Percentiles rank a stretch among this genome's conserved stretches.
These are phyloP conservation scores for Pogonus chalceus DNA, from an alignment of 1,140 invertebrate species.

Conservation along the genomic window DNA sequence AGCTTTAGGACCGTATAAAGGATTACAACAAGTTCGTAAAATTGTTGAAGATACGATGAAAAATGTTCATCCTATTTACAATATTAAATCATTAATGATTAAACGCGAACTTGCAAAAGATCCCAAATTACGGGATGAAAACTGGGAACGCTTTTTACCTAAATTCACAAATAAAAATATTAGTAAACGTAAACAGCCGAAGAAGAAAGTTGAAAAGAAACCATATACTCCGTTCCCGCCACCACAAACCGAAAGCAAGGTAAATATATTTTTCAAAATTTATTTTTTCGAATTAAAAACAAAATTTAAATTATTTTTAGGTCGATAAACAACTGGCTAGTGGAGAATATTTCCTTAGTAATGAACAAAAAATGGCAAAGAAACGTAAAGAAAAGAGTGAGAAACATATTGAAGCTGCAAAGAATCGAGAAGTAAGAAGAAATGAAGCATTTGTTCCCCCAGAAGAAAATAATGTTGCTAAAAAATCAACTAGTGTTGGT, in stretches of 20 bases:
- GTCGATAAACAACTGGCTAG: conserved; percentile 88
- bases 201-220: conserved; percentile 79
- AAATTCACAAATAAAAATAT: conserved; percentile 92
- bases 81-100: conserved; percentile 97
- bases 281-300: not conserved
- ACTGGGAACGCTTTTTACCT: conserved; percentile 95
- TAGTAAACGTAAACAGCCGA: conserved; percentile 74
- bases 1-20: conserved; percentile 89
- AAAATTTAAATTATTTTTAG: conserved; percentile 19
- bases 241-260: conserved; percentile 79
- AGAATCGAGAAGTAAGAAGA: conserved; percentile 64
- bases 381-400: conserved; percentile 63
- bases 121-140: conserved; percentile 83
- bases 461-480: conserved; percentile 44
- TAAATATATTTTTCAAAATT: conserved; percentile 10
- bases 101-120: conserved; percentile 91
- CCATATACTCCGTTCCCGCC: conserved; percentile 97
- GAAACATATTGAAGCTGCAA: conserved; percentile 58
- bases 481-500: conserved; percentile 23
- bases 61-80: conserved; percentile 99
- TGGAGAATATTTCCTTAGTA: conserved; percentile 93
- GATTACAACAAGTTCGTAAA: conserved; percentile 81
- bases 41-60: conserved; percentile 97
- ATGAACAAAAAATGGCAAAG: conserved; percentile 66
- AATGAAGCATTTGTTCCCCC: conserved; percentile 77